Percentiles rank a stretch among this genome's conserved stretches.
These are phyloP conservation scores for Upupa epops DNA, from an alignment of 2,113 vertebrate species.

Conservation along the genomic window DNA sequence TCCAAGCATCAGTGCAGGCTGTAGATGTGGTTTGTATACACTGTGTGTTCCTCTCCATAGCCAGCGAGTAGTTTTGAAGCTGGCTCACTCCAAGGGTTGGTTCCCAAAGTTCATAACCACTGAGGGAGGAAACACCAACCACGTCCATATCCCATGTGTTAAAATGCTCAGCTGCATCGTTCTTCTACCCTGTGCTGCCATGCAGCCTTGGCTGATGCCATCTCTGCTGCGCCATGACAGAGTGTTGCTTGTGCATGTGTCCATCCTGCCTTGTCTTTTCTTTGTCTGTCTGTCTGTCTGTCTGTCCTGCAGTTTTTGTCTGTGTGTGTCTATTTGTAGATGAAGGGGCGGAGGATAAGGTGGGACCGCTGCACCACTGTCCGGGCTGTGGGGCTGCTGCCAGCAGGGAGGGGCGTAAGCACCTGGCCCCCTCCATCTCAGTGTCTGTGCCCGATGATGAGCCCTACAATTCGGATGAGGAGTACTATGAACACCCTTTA, in stretches of 20 bases:
- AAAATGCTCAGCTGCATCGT: background rate
- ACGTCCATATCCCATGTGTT: background rate
- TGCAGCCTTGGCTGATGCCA: slow-evolving; percentile 52
- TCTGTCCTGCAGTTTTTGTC: slow-evolving; percentile 89
- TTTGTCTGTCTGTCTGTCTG: slow-evolving; percentile 50
- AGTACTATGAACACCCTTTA: slow-evolving; percentile 94
- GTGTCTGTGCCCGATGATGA: slow-evolving; percentile 93
- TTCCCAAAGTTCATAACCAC: background rate
- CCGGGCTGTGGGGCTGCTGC: slow-evolving; percentile 77
- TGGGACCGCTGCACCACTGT: slow-evolving; percentile 85
- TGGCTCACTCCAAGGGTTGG: accelerated
- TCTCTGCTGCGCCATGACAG: slow-evolving; percentile 23
- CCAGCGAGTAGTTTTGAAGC: background rate
- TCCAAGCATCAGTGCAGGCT: background rate
- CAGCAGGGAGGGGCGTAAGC: slow-evolving; percentile 81
- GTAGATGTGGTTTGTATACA: background rate
- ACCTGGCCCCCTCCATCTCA: slow-evolving; percentile 91
- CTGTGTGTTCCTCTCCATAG: background rate
- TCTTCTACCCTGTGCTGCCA: background rate
- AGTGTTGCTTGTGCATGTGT: slow-evolving; percentile 13
- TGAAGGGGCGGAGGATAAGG: slow-evolving; percentile 93
- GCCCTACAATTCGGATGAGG: slow-evolving; percentile 90
- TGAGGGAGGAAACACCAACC: background rate
- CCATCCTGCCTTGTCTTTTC: slow-evolving; percentile 29
- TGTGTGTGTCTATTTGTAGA: slow-evolving; percentile 94